A percentile compares a stretch with the other conserved stretches of the same genome.
Evolutionary conservation across 2,888 invertebrate species (phyloP).

Genomic region (Ferrisia virgata): DNA sequence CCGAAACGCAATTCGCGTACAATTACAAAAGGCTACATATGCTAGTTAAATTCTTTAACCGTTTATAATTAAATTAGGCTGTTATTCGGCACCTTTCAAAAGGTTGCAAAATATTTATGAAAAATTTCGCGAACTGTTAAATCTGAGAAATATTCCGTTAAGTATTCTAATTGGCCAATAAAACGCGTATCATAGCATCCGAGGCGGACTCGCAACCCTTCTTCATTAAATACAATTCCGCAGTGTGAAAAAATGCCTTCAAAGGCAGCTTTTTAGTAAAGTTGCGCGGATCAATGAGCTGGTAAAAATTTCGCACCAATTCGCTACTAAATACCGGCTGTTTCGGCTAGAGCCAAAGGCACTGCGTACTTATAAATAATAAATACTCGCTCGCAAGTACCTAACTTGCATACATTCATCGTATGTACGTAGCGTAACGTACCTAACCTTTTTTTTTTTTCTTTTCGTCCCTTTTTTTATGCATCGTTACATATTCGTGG

Average conservation of each 20-base stretch:
- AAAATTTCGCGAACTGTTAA: not conserved
- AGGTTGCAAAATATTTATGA: not conserved
- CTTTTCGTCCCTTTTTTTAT: too few species aligned
- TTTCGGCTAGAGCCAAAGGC: not conserved
- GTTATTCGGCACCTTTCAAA: not conserved
- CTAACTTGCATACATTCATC: too few species aligned
- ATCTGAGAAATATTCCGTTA: not conserved
- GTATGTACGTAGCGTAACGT: too few species aligned
- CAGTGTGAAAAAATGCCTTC: not conserved
- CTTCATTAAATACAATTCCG: not conserved
- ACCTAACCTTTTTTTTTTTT: too few species aligned
- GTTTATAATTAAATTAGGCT: not conserved
- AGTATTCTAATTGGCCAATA: not conserved
- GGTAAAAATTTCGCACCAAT: not conserved
- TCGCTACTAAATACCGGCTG: not conserved
- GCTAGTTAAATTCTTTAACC: not conserved
- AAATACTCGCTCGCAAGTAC: not conserved
- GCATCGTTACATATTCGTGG: too few species aligned
- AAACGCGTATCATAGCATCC: not conserved
- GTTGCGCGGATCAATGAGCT: too few species aligned
- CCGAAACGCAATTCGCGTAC: not conserved
- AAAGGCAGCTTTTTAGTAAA: too few species aligned
- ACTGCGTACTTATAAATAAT: not conserved
- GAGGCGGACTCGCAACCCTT: not conserved
- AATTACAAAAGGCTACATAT: not conserved